These are phyloP conservation scores for Hirundo rustica DNA, from an alignment of 2,797 vertebrate species.

Conservation along the genomic window DNA sequence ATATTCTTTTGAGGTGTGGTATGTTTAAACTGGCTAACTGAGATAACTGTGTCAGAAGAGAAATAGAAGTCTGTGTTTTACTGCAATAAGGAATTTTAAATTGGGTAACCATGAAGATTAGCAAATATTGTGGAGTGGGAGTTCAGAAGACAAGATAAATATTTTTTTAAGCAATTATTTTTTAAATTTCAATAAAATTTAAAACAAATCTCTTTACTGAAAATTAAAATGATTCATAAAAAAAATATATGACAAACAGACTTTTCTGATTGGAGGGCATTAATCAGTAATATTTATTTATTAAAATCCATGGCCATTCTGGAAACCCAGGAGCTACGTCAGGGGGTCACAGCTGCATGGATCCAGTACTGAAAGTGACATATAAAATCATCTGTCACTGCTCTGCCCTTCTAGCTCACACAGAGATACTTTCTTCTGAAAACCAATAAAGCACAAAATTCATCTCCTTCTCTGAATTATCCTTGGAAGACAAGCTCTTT, in stretches of 20 bases:
- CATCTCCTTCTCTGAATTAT: not conserved
- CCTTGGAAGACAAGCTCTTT: not conserved
- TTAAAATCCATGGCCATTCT: not conserved
- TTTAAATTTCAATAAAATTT: not conserved
- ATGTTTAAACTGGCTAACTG: not conserved
- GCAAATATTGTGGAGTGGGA: not conserved
- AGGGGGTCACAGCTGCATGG: not conserved
- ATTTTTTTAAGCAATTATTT: not conserved
- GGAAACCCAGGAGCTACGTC: not conserved
- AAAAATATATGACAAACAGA: not conserved
- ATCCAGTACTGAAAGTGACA: not conserved
- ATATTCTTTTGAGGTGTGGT: not conserved
- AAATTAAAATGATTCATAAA: not conserved
- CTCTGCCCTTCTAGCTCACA: not conserved
- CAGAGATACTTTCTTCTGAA: not conserved
- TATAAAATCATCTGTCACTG: not conserved
- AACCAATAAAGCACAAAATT: not conserved
- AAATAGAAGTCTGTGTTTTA: not conserved
- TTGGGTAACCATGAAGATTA: not conserved
- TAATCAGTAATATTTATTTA: not conserved
- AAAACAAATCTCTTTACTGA: not conserved
- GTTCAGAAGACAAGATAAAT: not conserved
- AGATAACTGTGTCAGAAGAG: not conserved
- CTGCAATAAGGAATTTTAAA: not conserved
- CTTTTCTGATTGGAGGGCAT: not conserved